Evolutionary conservation across 2,888 invertebrate species (phyloP).

Genomic region (Drepanosiphum platanoidis): DNA sequence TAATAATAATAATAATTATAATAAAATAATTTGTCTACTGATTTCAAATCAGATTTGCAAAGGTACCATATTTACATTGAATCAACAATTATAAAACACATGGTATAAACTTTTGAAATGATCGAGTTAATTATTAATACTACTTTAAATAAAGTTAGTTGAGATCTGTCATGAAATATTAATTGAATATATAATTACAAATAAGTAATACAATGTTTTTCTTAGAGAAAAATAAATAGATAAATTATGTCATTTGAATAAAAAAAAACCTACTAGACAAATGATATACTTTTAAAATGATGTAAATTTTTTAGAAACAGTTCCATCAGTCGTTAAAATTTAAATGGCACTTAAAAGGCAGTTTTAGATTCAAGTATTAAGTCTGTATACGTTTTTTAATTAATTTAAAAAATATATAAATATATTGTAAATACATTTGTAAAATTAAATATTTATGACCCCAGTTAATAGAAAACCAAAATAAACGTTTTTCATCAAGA

Average conservation of each 20-base stretch:
- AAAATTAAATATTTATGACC: slow-evolving; percentile 19
- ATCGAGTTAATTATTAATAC: slow-evolving; percentile 27
- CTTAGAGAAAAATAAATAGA: slow-evolving; percentile 22
- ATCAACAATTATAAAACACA: background rate
- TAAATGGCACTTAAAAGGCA: slow-evolving; percentile 47
- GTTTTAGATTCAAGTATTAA: background rate
- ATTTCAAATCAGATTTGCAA: background rate
- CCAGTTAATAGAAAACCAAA: background rate
- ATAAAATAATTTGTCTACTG: no score
- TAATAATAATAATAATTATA: background rate
- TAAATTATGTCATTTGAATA: slow-evolving; percentile 18
- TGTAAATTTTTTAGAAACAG: slow-evolving; percentile 27
- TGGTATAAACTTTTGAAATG: slow-evolving; percentile 3
- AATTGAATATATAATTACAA: slow-evolving; percentile 32
- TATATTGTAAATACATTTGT: slow-evolving; percentile 17
- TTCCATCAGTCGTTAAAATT: slow-evolving; percentile 55
- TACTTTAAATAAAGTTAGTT: slow-evolving; percentile 39
- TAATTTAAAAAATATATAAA: slow-evolving; percentile 15
- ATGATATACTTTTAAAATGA: background rate
- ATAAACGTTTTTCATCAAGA: background rate
- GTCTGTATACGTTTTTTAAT: slow-evolving; percentile 4
- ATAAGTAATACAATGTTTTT: slow-evolving; percentile 21
- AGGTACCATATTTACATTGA: background rate
- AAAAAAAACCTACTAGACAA: slow-evolving; percentile 6
- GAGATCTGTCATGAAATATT: slow-evolving; percentile 52